Conservation (phyloP, 2,797 vertebrate species). For the Parauchenoglanis ngamensis region DNA sequence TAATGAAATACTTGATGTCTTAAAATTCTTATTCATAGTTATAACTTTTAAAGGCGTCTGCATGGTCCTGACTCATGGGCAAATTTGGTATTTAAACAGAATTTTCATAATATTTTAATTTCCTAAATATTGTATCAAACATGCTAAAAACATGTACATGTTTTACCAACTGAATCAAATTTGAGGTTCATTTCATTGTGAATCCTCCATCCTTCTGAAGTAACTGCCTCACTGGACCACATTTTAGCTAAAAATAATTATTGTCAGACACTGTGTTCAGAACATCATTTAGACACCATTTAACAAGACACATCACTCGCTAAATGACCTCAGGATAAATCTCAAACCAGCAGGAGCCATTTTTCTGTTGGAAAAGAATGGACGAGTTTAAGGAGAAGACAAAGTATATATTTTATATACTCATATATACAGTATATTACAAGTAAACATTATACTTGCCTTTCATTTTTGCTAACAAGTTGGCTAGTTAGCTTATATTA, state of each 20-base stretch:
- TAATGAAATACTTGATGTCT: background rate
- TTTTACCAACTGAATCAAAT: background rate
- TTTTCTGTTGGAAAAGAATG: background rate
- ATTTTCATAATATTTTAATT: background rate
- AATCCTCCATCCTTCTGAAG: background rate
- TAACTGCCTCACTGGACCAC: background rate
- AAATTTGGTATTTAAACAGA: background rate
- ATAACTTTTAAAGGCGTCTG: background rate
- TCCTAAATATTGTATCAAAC: background rate
- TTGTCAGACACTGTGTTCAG: conserved; percentile 6
- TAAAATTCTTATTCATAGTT: background rate
- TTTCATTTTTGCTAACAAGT: background rate
- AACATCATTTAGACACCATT: background rate
- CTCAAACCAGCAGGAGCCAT: background rate
- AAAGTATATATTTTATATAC: background rate
- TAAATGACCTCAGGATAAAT: background rate
- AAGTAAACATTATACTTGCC: background rate
- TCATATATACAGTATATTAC: background rate
- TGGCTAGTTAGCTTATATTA: background rate
- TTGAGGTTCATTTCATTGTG: background rate
- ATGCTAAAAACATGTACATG: too few relatives aligned
- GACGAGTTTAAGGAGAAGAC: background rate
- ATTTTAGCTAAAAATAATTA: background rate
- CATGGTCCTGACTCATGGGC: background rate
- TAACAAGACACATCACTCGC: background rate